These are phyloP conservation scores for Drosophila colorata DNA, from an alignment of 2,888 invertebrate genomes.

Conservation along the genomic window DNA sequence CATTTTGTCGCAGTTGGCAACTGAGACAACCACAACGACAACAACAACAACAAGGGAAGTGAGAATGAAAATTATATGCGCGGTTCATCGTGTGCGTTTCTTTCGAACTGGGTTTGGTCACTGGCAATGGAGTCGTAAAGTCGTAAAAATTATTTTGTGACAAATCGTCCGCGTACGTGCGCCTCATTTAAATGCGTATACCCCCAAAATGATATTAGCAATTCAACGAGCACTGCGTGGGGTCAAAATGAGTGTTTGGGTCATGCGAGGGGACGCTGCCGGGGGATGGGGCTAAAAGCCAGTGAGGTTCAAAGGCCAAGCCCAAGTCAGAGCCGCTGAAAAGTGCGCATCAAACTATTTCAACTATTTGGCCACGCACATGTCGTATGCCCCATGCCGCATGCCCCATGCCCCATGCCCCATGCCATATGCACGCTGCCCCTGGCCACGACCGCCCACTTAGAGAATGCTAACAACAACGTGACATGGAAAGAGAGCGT, in stretches of 20 bases:
- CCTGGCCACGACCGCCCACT: conserved; percentile 9
- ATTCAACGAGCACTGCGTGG: conserved; percentile 60
- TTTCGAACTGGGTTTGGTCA: conserved; percentile 54
- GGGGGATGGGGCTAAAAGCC: background rate
- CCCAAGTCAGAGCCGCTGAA: conserved; percentile 70
- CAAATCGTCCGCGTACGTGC: conserved; percentile 85
- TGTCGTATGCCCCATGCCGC: conserved; percentile 44
- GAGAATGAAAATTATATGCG: conserved; percentile 58
- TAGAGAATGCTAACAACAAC: conserved; percentile 71
- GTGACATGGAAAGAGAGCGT: conserved; percentile 66
- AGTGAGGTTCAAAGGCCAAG: conserved; percentile 63
- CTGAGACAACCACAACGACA: conserved; percentile 22
- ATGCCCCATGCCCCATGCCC: background rate
- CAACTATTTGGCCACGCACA: conserved; percentile 78
- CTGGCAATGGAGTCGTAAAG: conserved; percentile 80
- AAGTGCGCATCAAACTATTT: conserved; percentile 80
- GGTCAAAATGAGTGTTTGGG: conserved; percentile 6
- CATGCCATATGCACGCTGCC: background rate
- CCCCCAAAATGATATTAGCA: conserved; percentile 77
- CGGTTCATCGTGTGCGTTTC: conserved; percentile 13
- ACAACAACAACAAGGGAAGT: conserved; percentile 12
- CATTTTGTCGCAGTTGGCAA: conserved; percentile 67
- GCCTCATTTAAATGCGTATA: conserved; percentile 81
- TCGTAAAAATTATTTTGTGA: conserved; percentile 85
- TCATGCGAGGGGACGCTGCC: conserved; percentile 14